Evolutionary conservation across 2,888 invertebrate species (phyloP).

Genomic region (Creontiades dilutus): DNA sequence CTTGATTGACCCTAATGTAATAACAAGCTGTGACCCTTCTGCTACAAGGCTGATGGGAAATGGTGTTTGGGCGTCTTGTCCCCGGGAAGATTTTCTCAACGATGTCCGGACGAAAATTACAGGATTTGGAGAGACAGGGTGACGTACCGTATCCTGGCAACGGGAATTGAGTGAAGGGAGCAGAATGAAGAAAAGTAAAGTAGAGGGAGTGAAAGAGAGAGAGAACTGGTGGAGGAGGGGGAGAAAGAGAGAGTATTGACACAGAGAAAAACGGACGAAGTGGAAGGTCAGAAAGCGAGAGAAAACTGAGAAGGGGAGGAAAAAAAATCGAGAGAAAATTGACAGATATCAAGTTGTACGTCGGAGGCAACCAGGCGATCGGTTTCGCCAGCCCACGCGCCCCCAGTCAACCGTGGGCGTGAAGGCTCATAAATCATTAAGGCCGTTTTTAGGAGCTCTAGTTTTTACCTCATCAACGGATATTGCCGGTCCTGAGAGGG

Average conservation of each 20-base stretch:
- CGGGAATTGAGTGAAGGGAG: not conserved
- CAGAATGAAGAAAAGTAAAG: constrained; percentile 14
- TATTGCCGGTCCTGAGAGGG: not conserved
- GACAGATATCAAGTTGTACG: constrained; percentile 26
- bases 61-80: not conserved
- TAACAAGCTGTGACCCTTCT: no score
- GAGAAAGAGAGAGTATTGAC: not conserved
- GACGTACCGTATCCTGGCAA: not conserved
- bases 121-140: constrained; percentile 1
- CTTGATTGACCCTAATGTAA: no score
- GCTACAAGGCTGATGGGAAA: not conserved
- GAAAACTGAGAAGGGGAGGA: not conserved
- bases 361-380: constrained; percentile 18
- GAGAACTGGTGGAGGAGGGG: not conserved
- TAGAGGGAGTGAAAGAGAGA: not conserved
- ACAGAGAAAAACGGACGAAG: not conserved
- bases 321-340: constrained; percentile 11
- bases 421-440: constrained; percentile 19
- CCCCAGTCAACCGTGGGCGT: constrained; percentile 7
- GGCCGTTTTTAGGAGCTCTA: not conserved
- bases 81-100: not conserved
- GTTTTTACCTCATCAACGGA: not conserved
- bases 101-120: not conserved
- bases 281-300: not conserved
- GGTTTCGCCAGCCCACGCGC: constrained; percentile 23